Base-by-base conservation (phyloP, 2,888 invertebrate species). In the Lasioglossum morio region DNA sequence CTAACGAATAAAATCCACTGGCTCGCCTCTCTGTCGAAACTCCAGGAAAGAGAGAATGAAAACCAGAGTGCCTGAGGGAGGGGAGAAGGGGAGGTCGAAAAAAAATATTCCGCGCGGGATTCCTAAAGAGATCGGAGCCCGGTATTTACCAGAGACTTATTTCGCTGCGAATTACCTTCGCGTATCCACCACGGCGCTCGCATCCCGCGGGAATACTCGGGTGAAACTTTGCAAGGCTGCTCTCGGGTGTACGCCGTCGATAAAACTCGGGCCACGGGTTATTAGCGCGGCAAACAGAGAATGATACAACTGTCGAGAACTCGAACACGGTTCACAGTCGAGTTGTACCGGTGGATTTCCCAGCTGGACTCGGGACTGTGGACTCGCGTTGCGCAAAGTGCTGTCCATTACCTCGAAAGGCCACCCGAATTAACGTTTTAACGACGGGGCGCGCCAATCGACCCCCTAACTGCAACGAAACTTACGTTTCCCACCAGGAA, bases 91-190 rank as follows among this genome's bases (percentile, higher is more conserved):
- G 57, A 10, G 1, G n/a, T 8, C 8, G 2, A 23, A 10, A n/a
- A 53, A 53, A 53, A 53, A 70, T 43, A 70, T n/a, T 60, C 23
- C 40, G 0, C n/a, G 40, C n/a, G 27, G 63, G 34, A 34, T 75
- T 30, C 23, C 30, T 57, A 53, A 72, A 34, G 78, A 57, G 63
- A 76, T 84, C 74, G 63, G 34, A 63, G n/a, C 37, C 43, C 53
- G 14, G 75, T 85, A 76, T 84, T 84, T 85, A 76, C 76, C 72
- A 43, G 14, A 72, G 79, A 79, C 84, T 79, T 76, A 79, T 84
- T 79, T 30, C 76, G 46, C 84, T 37, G 23, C 30, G 84, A 84
- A 79, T 85, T 84, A 85, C 79, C 72, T n/a, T 40, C 16, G n/a
- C 70, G 30, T 19, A 19, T 40, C n/a, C n/a, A 48, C 23, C 40